Evolutionary conservation across 2,888 invertebrate species (phyloP).

Genomic region (Fissipunctia ypsillon): DNA sequence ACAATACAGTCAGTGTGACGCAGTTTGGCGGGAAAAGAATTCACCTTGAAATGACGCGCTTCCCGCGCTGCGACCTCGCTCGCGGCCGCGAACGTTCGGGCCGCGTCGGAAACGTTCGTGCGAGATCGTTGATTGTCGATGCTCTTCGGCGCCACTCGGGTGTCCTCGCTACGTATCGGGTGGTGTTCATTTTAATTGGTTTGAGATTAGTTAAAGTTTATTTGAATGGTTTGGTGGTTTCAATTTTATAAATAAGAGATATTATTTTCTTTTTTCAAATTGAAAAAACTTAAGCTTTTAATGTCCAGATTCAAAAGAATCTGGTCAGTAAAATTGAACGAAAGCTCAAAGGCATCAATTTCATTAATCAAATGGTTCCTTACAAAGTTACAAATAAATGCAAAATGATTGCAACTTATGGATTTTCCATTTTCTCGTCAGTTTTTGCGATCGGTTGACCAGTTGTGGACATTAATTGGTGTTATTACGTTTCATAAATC

Average conservation of each 20-base stretch:
- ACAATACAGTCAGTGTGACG: slow-evolving; percentile 83
- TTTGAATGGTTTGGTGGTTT: slow-evolving; percentile 53
- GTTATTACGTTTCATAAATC: slow-evolving; percentile 64
- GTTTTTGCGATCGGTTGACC: slow-evolving; percentile 54
- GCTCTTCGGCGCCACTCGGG: slow-evolving; percentile 65
- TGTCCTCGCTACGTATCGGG: slow-evolving; percentile 74
- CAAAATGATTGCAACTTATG: slow-evolving; percentile 20
- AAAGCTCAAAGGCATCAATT: background rate
- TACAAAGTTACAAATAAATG: slow-evolving; percentile 26
- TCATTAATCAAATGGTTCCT: slow-evolving; percentile 9
- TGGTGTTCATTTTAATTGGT: slow-evolving; percentile 77
- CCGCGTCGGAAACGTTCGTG: slow-evolving; percentile 69
- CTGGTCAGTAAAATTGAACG: no score
- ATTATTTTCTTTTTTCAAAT: slow-evolving; percentile 2
- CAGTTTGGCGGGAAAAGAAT: slow-evolving; percentile 86
- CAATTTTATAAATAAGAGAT: slow-evolving; percentile 3
- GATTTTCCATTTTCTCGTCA: slow-evolving; percentile 44
- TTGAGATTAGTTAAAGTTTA: slow-evolving; percentile 74
- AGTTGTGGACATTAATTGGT: slow-evolving; percentile 59
- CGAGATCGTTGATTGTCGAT: slow-evolving; percentile 55
- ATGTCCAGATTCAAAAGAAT: no score
- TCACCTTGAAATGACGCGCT: slow-evolving; percentile 87
- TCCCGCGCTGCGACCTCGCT: slow-evolving; percentile 87
- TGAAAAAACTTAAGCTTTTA: background rate
- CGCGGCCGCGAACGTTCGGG: slow-evolving; percentile 85